Conservation (phyloP, 2,888 invertebrate species). For the Bruchidius siliquastri region DNA sequence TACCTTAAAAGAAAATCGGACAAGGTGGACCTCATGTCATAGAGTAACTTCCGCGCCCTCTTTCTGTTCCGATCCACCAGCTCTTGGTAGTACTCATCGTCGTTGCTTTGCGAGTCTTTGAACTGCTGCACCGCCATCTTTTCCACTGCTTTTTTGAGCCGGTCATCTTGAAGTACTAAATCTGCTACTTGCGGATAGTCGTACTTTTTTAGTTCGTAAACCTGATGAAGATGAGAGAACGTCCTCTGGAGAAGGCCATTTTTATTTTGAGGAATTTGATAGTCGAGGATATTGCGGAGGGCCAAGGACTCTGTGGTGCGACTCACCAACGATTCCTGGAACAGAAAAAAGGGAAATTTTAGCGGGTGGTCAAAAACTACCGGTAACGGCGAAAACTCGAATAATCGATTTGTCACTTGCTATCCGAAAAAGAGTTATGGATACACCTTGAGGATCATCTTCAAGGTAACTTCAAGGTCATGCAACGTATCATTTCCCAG, state of each 20-base stretch:
- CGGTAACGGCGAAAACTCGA: too few relatives aligned
- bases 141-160: constrained; percentile 66
- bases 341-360: too few relatives aligned
- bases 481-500: too few relatives aligned
- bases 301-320: constrained; percentile 49
- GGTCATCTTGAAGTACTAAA: constrained; percentile 62
- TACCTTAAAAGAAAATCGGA: constrained; percentile 65
- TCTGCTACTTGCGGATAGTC: constrained; percentile 64
- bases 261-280: constrained; percentile 52
- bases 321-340: constrained; percentile 61
- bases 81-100: constrained; percentile 50
- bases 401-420: too few relatives aligned
- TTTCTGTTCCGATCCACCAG: constrained; percentile 59
- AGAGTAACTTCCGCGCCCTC: constrained; percentile 64
- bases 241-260: constrained; percentile 56
- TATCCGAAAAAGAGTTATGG: too few relatives aligned
- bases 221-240: constrained; percentile 64
- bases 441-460: too few relatives aligned
- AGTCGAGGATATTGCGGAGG: constrained; percentile 58
- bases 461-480: too few relatives aligned
- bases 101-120: constrained; percentile 36
- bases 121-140: constrained; percentile 57
- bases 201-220: constrained; percentile 60
- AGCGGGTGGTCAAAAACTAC: too few relatives aligned
- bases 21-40: constrained; percentile 76